phyloP scores from a whole-genome alignment of 2,888 invertebrate species.

The Ceratothoa steindachneri region DNA sequence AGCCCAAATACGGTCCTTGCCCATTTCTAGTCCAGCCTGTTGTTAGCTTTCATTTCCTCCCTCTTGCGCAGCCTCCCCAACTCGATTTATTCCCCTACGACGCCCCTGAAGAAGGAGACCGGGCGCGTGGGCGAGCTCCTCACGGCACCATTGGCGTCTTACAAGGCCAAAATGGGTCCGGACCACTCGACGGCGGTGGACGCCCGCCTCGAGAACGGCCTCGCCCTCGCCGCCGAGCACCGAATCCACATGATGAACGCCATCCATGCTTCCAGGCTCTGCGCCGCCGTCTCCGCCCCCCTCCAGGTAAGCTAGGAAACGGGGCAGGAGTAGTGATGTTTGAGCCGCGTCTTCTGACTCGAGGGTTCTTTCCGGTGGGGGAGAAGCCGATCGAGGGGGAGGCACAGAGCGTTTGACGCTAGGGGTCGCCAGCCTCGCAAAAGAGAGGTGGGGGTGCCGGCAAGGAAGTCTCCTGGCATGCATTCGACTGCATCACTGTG shows the following conservation, averaged over 20 bases:
- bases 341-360: too few species aligned
- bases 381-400: too few species aligned
- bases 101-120: not conserved
- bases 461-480: not conserved
- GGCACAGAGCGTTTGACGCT: too few species aligned
- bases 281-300: slow-evolving; percentile 58
- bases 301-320: slow-evolving; percentile 49
- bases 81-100: not conserved
- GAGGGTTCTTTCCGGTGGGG: too few species aligned
- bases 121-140: slow-evolving; percentile 23
- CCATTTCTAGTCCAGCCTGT: too few species aligned
- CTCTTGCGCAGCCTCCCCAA: not conserved
- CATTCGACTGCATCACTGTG: too few species aligned
- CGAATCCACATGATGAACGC: slow-evolving; percentile 67
- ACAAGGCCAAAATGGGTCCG: slow-evolving; percentile 25
- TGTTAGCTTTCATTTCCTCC: too few species aligned
- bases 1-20: too few species aligned
- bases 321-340: too few species aligned
- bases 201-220: slow-evolving; percentile 71
- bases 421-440: too few species aligned
- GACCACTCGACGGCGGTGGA: slow-evolving; percentile 63
- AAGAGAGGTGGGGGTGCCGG: too few species aligned
- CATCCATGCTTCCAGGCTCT: slow-evolving; percentile 63
- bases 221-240: slow-evolving; percentile 73
- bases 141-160: slow-evolving; percentile 17